Evolutionary conservation across 2,113 vertebrate genomes (phyloP), one percentile per base, ranked within the genome.

Genomic region (Ceyx margarethae): DNA sequence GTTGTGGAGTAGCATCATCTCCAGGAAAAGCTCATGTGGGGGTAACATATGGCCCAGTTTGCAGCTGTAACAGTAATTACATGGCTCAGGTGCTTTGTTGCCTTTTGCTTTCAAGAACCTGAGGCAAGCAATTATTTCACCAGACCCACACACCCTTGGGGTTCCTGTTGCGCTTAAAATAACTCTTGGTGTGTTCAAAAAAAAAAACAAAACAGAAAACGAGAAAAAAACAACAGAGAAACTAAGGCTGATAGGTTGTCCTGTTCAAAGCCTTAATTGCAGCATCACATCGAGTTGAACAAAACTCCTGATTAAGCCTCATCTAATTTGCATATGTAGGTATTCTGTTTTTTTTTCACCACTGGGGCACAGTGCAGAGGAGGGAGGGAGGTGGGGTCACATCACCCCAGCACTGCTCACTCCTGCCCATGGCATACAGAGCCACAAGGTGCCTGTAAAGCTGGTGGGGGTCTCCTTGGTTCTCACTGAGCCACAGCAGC

Each of bases 11-110:
- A 40, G 56, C 78, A 43, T 19, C 31, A 22, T 45, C 35, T 65
- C 50, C 57, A 31, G n/a, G 40, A 68, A 54, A 78, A 65, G 35
- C n/a, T 81, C 51, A 17, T 0, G 0, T 0, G 4, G 48, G 54
- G 56, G 45, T 72, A 73, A 75, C 87, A 14, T 20, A 77, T 0
- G 2, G 80, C 85, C 72, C 62, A 17, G 48, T 83, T 76, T 90
- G 86, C 76, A 54, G 67, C 87, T 81, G 10, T 46, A 64, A 81
- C 85, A 93, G 86, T 90, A 94, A 96, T 96, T 96, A 93, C 90
- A 58, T 90, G 95, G 94, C 93, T 97, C 94, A 95, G 88, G 94
- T 95, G 94, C 54, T 96, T 77, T 86, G 92, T 84, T 89, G 83
- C 76, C 60, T 92, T 75, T 62, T 43, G 56, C 74, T 75, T 90